Evolutionary conservation across 2,113 vertebrate genomes (phyloP), one percentile per base, ranked within the genome.

Genomic region (Pristiophorus japonicus): DNA sequence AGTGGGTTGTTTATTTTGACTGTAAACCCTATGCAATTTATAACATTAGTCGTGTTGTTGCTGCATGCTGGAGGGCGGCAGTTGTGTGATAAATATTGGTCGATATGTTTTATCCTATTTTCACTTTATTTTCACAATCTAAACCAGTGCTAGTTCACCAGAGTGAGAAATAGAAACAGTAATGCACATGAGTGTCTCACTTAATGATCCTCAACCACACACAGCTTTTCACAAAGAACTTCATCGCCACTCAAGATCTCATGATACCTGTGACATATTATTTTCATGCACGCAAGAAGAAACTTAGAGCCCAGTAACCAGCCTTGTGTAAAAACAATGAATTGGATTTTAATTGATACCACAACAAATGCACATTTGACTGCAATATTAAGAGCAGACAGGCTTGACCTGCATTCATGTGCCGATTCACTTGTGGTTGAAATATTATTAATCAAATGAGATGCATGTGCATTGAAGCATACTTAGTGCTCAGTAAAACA

Each of bases 271-370:
- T 14, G 14, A 34, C 30, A 59, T 12, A 62, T 91, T 91, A 88
- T 62, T 91, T 88, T 91, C 51, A 62, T 91, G 1, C 0, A 91
- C 22, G 87, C 87, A 91, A 91, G 87, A 88, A 59, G 27, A n/a
- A 20, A 59, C 14, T 18, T n/a, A 18, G 51, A 30, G 5, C 55
- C 87, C 11, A 62, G 87, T 59, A 90, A 55, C 51, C 12, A 90
- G 85, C 34, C 85, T 55, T 59, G 85, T 55, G 85, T 90, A 59
- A 34, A 78, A 90, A 55, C 30, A 90, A 90, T 59, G 85, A 16
- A 90, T 55, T 90, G 12, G 51, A 90, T 90, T 91, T 81, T 91
- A 91, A 91, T 62, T 91, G 30, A 59, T n/a, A 59, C 27, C 30
- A 62, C 14, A 16, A 62, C 27, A 91, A n/a, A 18, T 91, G 30